Evolutionary conservation across 2,888 invertebrate species (phyloP).

Genomic region (Ypsolopha sequella): DNA sequence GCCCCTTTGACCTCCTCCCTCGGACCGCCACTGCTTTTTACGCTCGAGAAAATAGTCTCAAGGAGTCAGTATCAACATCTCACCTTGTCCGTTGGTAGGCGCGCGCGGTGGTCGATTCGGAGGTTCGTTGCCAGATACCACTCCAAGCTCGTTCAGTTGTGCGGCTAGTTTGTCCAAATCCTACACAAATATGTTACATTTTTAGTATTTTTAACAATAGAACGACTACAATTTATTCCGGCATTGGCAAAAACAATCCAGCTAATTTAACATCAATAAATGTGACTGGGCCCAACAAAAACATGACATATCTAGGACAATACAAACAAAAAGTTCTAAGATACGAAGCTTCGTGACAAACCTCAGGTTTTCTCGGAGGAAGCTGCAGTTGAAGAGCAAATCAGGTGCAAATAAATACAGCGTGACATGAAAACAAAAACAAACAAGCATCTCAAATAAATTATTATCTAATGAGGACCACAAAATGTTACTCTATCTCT

Average conservation of each 20-base stretch:
- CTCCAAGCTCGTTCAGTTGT: constrained; percentile 94
- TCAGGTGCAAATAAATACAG: constrained; percentile 64
- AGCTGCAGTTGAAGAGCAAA: constrained; percentile 70
- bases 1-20: no score
- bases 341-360: constrained; percentile 62
- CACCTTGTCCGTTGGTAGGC: constrained; percentile 62
- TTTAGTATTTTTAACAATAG: no score
- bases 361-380: constrained; percentile 92
- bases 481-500: no score
- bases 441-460: constrained; percentile 29
- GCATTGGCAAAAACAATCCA: no score
- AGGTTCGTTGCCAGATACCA: constrained; percentile 80
- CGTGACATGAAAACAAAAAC: constrained; percentile 63
- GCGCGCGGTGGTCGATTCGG: constrained; percentile 62
- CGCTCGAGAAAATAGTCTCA: no score
- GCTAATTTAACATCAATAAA: no score
- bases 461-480: constrained; percentile 5
- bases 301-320: no score
- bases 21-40: no score
- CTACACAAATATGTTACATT: constrained; percentile 51
- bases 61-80: not conserved
- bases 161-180: constrained; percentile 97
- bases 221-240: no score
- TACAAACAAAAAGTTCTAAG: no score
- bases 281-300: no score